These are phyloP conservation scores for Nesometra sesokonis DNA, from an alignment of 35 echinoderm and acorn worm species.

Conservation along the genomic window DNA sequence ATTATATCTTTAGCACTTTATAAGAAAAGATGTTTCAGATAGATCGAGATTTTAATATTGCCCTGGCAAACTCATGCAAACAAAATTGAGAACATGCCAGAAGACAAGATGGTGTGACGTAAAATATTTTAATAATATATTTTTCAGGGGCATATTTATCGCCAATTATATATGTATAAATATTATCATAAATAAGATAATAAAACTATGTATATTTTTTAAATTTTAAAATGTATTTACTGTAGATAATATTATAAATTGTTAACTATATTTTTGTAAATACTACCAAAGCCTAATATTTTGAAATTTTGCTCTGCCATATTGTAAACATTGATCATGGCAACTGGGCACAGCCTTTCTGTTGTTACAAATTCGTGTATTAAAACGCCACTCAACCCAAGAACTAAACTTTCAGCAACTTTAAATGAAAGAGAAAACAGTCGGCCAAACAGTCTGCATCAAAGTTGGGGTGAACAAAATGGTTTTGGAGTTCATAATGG, in stretches of 20 bases:
- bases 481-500: background rate
- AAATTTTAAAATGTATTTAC: background rate
- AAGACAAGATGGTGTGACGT: background rate
- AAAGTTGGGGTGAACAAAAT: background rate
- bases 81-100: background rate
- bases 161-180: background rate
- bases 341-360: constrained; percentile 74
- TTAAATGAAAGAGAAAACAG: constrained; percentile 44
- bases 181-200: background rate
- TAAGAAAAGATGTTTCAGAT: background rate
- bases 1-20: background rate
- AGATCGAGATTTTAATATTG: background rate
- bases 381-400: constrained; percentile 65
- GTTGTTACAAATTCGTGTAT: constrained; percentile 84
- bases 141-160: background rate
- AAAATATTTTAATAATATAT: background rate
- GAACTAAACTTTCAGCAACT: constrained; percentile 56
- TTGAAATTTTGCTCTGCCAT: background rate
- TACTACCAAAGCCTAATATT: background rate
- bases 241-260: background rate
- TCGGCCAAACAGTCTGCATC: background rate
- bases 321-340: constrained; percentile 58
- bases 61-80: background rate
- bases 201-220: background rate
- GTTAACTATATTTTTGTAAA: background rate